phyloP scores from a whole-genome alignment of 2,797 vertebrate genomes.

The Hyperoplus immaculatus region DNA sequence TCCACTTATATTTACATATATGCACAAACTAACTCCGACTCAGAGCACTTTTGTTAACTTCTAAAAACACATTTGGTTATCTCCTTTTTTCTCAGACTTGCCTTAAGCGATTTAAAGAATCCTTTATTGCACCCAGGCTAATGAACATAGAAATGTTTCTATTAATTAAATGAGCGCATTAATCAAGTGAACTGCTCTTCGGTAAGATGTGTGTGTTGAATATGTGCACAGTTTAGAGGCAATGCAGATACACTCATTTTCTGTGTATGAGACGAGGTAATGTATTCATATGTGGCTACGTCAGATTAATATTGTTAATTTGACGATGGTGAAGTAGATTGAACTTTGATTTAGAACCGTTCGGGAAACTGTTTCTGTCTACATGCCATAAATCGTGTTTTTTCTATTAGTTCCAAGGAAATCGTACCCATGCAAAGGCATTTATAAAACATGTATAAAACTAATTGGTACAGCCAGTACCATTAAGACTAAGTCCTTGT shows the following conservation, averaged over 20 bases:
- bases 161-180: conserved; percentile 65
- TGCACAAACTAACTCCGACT: neutral
- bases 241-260: conserved; percentile 16
- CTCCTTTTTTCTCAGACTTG: conserved; percentile 34
- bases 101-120: conserved; percentile 49
- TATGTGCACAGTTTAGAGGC: conserved; percentile 34
- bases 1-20: neutral
- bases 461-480: too few relatives aligned
- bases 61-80: conserved; percentile 29
- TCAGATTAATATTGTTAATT: neutral
- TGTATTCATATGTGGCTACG: conserved; percentile 1
- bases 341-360: too few relatives aligned
- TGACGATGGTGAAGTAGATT: too few relatives aligned
- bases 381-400: too few relatives aligned
- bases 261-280: conserved; percentile 8
- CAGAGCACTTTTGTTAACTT: conserved; percentile 23
- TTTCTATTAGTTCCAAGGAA: too few relatives aligned
- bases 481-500: too few relatives aligned
- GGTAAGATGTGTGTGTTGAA: conserved; percentile 25
- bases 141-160: conserved; percentile 59
- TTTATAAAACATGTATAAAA: too few relatives aligned
- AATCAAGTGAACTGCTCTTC: conserved; percentile 51
- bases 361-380: too few relatives aligned
- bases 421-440: too few relatives aligned
- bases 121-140: conserved; percentile 59